Conservation (phyloP, 2,888 invertebrate species). For the Brenthis hecate region DNA sequence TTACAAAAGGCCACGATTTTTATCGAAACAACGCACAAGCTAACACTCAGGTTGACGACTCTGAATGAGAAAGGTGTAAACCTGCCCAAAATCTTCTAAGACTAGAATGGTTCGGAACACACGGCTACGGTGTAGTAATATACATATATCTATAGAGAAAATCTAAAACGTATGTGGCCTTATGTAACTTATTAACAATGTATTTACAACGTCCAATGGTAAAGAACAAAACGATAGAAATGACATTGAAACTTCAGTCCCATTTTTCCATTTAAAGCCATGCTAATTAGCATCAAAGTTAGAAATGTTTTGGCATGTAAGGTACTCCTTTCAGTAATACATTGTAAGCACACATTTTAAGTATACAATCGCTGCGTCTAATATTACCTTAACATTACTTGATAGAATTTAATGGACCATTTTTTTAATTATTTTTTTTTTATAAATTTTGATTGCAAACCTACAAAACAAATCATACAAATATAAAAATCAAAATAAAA, state of each 20-base stretch:
- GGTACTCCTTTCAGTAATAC: conserved; percentile 50
- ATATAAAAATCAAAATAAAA: conserved; percentile 44
- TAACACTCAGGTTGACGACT: conserved; percentile 38
- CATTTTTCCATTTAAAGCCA: conserved; percentile 69
- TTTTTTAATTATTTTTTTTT: conserved; percentile 58
- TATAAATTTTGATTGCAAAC: conserved; percentile 68
- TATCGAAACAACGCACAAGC: conserved; percentile 46
- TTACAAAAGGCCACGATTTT: conserved; percentile 57
- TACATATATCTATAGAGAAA: conserved; percentile 37
- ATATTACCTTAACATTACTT: conserved; percentile 66
- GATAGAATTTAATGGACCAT: conserved; percentile 78
- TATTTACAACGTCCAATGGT: conserved; percentile 75
- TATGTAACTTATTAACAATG: conserved; percentile 52
- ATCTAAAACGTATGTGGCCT: conserved; percentile 58
- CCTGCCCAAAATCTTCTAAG: conserved; percentile 57
- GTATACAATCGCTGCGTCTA: conserved; percentile 63
- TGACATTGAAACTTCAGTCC: conserved; percentile 60
- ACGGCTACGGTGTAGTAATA: conserved; percentile 45
- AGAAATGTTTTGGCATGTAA: conserved; percentile 68
- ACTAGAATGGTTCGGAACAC: conserved; percentile 73
- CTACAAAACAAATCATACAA: conserved; percentile 59
- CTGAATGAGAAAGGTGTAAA: conserved; percentile 35
- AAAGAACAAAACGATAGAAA: conserved; percentile 48
- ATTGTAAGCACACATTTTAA: conserved; percentile 59
- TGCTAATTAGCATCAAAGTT: conserved; percentile 62